Evolutionary conservation across 2,888 invertebrate species (phyloP).

Genomic region (Conus canariensis): DNA sequence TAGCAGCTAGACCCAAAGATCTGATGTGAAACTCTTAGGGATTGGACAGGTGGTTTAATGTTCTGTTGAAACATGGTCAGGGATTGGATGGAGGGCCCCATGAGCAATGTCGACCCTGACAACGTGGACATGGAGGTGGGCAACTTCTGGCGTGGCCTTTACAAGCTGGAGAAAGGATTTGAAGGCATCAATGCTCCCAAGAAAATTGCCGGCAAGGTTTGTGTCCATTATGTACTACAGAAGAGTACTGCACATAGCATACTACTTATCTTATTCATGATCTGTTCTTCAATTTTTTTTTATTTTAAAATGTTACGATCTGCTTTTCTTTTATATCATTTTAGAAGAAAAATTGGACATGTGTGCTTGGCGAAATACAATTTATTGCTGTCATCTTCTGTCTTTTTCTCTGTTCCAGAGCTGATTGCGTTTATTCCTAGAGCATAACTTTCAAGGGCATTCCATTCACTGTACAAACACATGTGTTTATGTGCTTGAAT

Average conservation of each 20-base stretch:
- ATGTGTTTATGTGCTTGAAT: no score
- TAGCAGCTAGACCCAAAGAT: background rate
- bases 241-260: background rate
- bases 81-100: conserved; percentile 90
- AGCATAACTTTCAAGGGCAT: no score
- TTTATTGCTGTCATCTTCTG: no score
- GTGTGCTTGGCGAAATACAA: no score
- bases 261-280: no score
- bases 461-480: no score
- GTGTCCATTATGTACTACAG: background rate
- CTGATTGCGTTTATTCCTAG: no score
- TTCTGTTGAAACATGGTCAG: conserved; percentile 55
- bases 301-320: no score
- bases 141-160: conserved; percentile 87
- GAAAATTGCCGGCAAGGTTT: conserved; percentile 85
- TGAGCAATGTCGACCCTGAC: conserved; percentile 92
- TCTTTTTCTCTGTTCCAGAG: no score
- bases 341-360: no score
- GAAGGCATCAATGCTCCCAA: conserved; percentile 87
- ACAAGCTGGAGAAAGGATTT: conserved; percentile 93
- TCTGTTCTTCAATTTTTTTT: no score
- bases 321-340: no score
- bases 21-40: background rate
- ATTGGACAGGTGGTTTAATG: background rate
- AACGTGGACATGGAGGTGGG: conserved; percentile 90